Percentiles rank a stretch among this genome's conserved stretches.
Evolutionary conservation across 2,797 vertebrate genomes (phyloP).

Genomic region (Lithobates pipiens): DNA sequence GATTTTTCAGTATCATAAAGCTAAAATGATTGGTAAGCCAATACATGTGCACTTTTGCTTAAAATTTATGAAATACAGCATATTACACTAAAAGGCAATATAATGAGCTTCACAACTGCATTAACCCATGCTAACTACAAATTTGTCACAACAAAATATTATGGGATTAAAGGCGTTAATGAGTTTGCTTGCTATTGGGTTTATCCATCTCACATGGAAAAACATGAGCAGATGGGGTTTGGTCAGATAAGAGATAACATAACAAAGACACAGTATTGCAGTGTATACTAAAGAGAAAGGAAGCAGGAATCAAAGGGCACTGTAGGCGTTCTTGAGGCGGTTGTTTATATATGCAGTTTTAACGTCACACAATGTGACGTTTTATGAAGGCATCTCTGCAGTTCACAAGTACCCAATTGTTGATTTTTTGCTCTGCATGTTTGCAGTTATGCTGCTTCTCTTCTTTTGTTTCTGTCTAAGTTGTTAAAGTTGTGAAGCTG

Average conservation of each 20-base stretch:
- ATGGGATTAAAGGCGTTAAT: constrained; percentile 21
- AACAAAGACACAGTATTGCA: constrained; percentile 28
- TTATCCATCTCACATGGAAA: constrained; percentile 37
- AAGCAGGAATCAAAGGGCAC: constrained; percentile 16
- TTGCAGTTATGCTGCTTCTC: not conserved
- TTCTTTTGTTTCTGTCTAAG: not conserved
- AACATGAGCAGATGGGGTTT: constrained; percentile 57
- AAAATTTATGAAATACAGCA: too few species aligned
- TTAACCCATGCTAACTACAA: too few species aligned
- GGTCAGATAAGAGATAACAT: constrained; percentile 52
- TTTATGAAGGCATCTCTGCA: not conserved
- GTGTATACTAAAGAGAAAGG: constrained; percentile 4
- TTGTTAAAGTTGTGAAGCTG: not conserved
- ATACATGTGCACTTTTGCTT: not conserved
- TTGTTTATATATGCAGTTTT: not conserved
- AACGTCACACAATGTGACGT: not conserved
- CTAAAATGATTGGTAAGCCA: not conserved
- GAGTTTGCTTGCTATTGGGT: constrained; percentile 23
- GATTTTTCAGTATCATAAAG: too few species aligned
- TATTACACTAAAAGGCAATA: not conserved
- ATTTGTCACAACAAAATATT: not conserved
- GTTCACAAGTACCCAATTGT: not conserved
- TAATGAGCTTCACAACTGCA: too few species aligned
- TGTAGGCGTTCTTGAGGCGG: not conserved
- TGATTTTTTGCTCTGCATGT: not conserved